Conservation (phyloP, 1,140 invertebrate species). For the Mya arenaria region DNA sequence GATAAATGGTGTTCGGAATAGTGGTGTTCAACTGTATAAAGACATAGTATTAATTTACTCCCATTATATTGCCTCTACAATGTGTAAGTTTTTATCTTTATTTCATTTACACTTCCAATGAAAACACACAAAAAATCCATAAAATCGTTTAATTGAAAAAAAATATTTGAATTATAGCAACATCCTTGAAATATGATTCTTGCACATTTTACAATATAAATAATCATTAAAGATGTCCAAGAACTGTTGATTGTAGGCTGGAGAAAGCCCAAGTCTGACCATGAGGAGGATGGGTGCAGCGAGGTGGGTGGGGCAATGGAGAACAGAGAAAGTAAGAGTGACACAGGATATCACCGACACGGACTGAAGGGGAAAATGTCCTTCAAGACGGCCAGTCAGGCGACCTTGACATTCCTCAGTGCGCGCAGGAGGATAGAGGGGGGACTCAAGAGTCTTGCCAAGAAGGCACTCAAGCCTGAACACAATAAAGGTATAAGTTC, state of each 20-base stretch:
- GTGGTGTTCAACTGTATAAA: no score
- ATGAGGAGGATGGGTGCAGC: constrained; percentile 76
- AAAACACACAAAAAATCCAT: no score
- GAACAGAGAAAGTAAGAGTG: constrained; percentile 74
- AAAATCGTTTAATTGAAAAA: no score
- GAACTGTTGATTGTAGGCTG: constrained; percentile 65
- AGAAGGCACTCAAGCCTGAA: constrained; percentile 67
- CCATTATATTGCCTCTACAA: no score
- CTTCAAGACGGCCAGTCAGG: constrained; percentile 79
- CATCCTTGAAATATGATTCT: no score
- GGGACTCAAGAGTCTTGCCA: constrained; percentile 76
- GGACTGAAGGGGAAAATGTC: constrained; percentile 75
- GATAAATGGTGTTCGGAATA: no score
- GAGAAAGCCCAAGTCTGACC: constrained; percentile 77
- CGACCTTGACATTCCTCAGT: constrained; percentile 79
- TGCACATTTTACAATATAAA: no score
- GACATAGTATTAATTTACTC: no score
- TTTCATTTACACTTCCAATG: no score
- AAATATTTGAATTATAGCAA: no score
- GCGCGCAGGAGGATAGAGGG: constrained; percentile 78
- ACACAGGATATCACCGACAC: constrained; percentile 65
- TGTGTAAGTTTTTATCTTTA: no score
- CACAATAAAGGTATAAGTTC: constrained; percentile 69
- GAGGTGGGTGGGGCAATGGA: constrained; percentile 70
- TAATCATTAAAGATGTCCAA: background rate